phyloP scores from a whole-genome alignment of 2,797 vertebrate genomes.

The Dallia pectoralis region DNA sequence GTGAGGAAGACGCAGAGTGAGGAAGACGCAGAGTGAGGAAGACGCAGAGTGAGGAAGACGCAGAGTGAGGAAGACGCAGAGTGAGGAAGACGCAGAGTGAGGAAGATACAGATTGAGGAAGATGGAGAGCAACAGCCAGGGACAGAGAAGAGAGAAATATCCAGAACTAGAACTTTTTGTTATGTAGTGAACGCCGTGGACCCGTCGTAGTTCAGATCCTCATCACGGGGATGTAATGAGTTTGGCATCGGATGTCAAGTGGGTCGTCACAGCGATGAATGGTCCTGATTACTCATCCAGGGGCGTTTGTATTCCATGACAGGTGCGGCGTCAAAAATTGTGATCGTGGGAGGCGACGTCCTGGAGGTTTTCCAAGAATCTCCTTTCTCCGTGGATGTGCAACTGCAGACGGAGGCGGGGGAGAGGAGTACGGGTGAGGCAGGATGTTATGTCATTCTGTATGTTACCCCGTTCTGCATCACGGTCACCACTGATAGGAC shows the following conservation, averaged over 20 bases:
- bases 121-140: background rate
- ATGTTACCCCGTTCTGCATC: background rate
- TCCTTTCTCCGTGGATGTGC: constrained; percentile 44
- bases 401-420: constrained; percentile 57
- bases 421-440: constrained; percentile 56
- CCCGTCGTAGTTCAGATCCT: constrained; percentile 37
- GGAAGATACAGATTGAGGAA: constrained; percentile 13
- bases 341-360: constrained; percentile 63
- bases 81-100: too few species aligned
- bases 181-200: constrained; percentile 39
- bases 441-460: too few species aligned
- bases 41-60: too few species aligned
- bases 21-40: too few species aligned
- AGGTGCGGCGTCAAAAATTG: constrained; percentile 68
- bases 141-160: constrained; percentile 8
- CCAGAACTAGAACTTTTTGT: constrained; percentile 13
- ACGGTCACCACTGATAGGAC: background rate
- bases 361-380: constrained; percentile 58
- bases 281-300: constrained; percentile 68
- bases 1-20: too few species aligned
- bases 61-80: too few species aligned
- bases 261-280: constrained; percentile 43
- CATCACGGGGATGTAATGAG: constrained; percentile 54
- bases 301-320: constrained; percentile 57
- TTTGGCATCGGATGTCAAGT: constrained; percentile 36